Conservation (phyloP, 2,113 vertebrate genomes). For the Mesocricetus auratus region DNA sequence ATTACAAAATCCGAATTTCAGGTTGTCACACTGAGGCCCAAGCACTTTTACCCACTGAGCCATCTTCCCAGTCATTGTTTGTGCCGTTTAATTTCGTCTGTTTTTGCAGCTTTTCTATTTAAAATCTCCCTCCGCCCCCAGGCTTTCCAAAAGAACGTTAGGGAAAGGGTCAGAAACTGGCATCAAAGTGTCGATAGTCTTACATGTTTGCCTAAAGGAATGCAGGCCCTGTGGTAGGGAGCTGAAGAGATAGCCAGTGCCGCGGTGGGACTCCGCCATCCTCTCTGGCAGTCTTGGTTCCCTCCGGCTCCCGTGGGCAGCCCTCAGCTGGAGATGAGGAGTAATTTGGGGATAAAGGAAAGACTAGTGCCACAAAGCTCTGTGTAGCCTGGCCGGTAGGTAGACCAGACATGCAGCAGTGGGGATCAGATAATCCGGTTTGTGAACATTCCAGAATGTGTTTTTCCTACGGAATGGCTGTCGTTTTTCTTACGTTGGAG, state of each 20-base stretch:
- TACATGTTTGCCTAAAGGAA: conserved; percentile 14
- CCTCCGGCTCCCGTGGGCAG: neutral
- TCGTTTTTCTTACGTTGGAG: neutral
- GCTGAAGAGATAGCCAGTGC: neutral
- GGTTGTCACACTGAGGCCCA: neutral
- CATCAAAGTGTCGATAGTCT: neutral
- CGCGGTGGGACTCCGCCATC: neutral
- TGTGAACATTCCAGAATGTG: neutral
- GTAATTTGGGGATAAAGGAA: neutral
- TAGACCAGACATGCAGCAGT: neutral
- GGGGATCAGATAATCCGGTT: neutral
- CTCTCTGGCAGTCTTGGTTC: neutral
- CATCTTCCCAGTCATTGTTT: neutral
- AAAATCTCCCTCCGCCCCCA: neutral
- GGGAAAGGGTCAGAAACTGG: neutral
- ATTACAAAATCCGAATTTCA: neutral
- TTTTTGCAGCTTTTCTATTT: conserved; percentile 48
- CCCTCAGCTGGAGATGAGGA: conserved; percentile 3
- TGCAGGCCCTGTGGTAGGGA: neutral
- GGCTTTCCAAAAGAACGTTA: conserved; percentile 42
- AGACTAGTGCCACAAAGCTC: neutral
- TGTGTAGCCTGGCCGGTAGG: neutral
- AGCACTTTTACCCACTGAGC: neutral
- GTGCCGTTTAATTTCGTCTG: conserved; percentile 41
- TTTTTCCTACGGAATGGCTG: conserved; percentile 11